phyloP scores from a whole-genome alignment of 2,888 invertebrate genomes.

The Didymodactylos carnosus region DNA sequence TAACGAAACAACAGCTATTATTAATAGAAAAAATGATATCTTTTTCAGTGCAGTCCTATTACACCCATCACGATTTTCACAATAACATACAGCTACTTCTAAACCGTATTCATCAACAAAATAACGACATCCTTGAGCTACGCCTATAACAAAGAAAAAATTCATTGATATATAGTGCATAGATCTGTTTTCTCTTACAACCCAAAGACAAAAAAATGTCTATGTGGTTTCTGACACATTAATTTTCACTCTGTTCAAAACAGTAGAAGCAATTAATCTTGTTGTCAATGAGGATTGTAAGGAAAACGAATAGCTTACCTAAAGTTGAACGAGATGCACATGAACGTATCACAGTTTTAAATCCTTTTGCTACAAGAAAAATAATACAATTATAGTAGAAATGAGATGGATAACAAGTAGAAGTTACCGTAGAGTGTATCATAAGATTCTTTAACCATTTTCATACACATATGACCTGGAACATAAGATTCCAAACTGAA shows the following conservation, averaged over 20 bases:
- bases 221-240: too few species aligned
- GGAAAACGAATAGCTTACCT: too few species aligned
- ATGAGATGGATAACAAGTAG: background rate
- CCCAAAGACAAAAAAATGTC: too few species aligned
- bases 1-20: too few species aligned
- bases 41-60: background rate
- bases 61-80: slow-evolving; percentile 11
- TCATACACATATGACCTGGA: slow-evolving; percentile 14
- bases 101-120: slow-evolving; percentile 11
- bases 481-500: slow-evolving; percentile 11
- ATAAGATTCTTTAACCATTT: slow-evolving; percentile 9
- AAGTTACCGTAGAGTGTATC: slow-evolving; percentile 10
- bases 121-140: slow-evolving; percentile 12
- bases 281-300: too few species aligned
- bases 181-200: too few species aligned
- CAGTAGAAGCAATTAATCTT: too few species aligned
- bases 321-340: slow-evolving; percentile 12
- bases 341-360: slow-evolving; percentile 2
- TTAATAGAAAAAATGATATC: too few species aligned
- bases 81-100: slow-evolving; percentile 12
- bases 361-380: slow-evolving; percentile 11
- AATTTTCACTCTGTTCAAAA: too few species aligned
- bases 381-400: background rate
- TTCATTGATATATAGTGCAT: too few species aligned
- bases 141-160: too few species aligned